These are phyloP conservation scores for Coendou prehensilis DNA, from an alignment of 2,797 vertebrate genomes.

Conservation along the genomic window DNA sequence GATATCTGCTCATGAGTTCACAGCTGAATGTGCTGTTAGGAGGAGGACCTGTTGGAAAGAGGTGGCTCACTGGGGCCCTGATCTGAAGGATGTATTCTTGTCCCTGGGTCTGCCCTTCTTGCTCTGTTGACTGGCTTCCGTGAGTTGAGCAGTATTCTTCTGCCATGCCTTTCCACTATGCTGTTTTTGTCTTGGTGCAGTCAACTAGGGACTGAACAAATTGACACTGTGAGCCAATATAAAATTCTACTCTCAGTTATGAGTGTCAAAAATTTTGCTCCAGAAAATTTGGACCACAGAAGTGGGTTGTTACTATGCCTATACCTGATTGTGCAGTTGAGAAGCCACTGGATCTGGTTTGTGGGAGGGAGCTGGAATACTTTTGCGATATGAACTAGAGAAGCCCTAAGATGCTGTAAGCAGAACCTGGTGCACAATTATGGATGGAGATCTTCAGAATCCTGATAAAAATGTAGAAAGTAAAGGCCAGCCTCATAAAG, in stretches of 20 bases:
- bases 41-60: background rate
- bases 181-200: background rate
- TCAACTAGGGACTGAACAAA: background rate
- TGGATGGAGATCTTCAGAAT: background rate
- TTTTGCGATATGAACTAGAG: background rate
- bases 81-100: background rate
- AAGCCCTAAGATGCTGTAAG: background rate
- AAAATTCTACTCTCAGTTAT: background rate
- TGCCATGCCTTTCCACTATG: background rate
- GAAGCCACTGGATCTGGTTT: background rate
- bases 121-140: background rate
- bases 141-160: background rate
- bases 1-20: background rate
- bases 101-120: background rate
- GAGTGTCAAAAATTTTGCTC: background rate
- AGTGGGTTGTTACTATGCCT: background rate
- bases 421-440: background rate
- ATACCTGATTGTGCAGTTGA: background rate
- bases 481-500: background rate
- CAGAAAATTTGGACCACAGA: background rate
- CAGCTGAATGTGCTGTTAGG: background rate
- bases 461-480: background rate
- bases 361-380: background rate
- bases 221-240: background rate
- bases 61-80: background rate